These are phyloP conservation scores for Rhincodon typus DNA, from an alignment of 2,797 vertebrate genomes.

Conservation along the genomic window DNA sequence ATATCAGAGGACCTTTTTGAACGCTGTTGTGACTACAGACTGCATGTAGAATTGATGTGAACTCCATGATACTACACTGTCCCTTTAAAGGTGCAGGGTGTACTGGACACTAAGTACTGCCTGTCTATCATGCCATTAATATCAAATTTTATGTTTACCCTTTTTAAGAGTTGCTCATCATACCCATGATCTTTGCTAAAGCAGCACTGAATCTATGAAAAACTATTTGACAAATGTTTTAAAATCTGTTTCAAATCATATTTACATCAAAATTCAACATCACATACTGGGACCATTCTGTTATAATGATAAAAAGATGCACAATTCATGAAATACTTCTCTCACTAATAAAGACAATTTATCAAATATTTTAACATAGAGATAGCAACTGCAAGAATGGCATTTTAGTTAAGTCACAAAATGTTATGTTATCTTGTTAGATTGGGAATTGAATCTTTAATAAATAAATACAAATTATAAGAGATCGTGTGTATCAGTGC, in stretches of 20 bases:
- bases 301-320: neutral
- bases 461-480: constrained; percentile 32
- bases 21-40: neutral
- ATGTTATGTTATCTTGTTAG: constrained; percentile 14
- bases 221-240: neutral
- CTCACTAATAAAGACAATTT: neutral
- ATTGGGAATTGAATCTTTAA: constrained; percentile 32
- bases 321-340: neutral
- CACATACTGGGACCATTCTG: neutral
- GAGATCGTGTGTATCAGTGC: too few species aligned
- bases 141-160: neutral
- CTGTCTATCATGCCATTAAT: neutral
- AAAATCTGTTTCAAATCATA: neutral
- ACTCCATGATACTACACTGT: neutral
- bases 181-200: too few species aligned
- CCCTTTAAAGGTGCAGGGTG: neutral
- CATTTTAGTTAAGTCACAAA: constrained; percentile 25
- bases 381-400: neutral
- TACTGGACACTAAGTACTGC: neutral
- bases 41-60: neutral
- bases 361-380: neutral
- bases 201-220: neutral
- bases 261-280: neutral
- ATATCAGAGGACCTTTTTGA: neutral
- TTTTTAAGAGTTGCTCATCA: too few species aligned